These are phyloP conservation scores for Psettodes erumei DNA, from an alignment of 2,113 vertebrate genomes.

Conservation along the genomic window DNA sequence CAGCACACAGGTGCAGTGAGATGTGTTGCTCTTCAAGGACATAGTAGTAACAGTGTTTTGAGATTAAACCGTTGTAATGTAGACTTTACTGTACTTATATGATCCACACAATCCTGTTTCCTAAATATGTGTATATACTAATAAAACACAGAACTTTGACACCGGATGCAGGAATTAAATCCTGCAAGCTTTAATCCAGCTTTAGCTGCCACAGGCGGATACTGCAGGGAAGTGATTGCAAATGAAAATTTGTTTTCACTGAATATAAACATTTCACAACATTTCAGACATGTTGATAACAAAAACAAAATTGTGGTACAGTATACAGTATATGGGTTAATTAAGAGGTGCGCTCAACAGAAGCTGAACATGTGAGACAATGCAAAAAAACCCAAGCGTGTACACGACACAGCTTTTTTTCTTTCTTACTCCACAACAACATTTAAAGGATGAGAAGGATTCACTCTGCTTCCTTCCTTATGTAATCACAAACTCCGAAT, in stretches of 20 bases:
- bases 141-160: neutral
- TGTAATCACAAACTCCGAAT: constrained; percentile 31
- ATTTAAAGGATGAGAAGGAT: neutral
- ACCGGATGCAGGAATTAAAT: neutral
- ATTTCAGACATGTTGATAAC: neutral
- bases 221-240: neutral
- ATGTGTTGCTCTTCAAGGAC: too few relatives aligned
- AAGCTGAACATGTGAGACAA: neutral
- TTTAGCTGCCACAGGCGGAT: neutral
- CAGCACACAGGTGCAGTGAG: neutral
- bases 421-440: neutral
- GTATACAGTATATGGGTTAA: neutral
- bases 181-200: neutral
- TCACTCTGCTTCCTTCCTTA: neutral
- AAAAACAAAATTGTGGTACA: neutral
- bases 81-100: neutral
- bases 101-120: neutral
- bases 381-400: neutral
- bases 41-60: neutral
- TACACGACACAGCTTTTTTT: neutral
- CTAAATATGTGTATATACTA: neutral
- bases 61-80: neutral
- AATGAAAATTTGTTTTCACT: neutral
- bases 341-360: neutral
- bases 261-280: neutral